Evolutionary conservation across 2,797 vertebrate genomes (phyloP).

Genomic region (Simalia tracyae): DNA sequence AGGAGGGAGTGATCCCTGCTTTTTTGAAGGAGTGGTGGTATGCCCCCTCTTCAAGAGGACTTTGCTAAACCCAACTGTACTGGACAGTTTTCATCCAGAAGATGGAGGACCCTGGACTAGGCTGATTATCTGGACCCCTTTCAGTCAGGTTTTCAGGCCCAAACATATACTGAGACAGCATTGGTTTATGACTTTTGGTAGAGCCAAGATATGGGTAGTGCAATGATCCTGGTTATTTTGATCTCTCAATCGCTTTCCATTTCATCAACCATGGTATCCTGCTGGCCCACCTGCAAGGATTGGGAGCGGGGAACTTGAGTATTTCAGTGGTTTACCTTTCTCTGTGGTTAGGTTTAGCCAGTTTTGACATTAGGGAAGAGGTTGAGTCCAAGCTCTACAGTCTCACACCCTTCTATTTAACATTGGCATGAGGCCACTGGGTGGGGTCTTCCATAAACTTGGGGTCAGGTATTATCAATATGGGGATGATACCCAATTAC

Average conservation of each 20-base stretch:
- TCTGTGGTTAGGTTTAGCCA: neutral
- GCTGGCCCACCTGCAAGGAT: neutral
- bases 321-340: neutral
- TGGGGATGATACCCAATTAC: no score
- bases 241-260: neutral
- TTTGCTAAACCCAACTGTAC: neutral
- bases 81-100: neutral
- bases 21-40: neutral
- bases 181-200: neutral
- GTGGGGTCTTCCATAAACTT: neutral
- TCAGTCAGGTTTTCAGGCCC: neutral
- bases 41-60: neutral
- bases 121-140: neutral
- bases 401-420: neutral
- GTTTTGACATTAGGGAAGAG: neutral
- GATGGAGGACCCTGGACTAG: neutral
- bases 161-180: neutral
- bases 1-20: neutral
- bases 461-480: neutral
- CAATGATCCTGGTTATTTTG: neutral
- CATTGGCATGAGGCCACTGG: neutral
- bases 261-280: neutral
- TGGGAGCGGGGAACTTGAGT: neutral
- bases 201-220: neutral
- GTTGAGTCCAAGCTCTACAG: neutral